Evolutionary conservation across 2,113 vertebrate species (phyloP).

Genomic region (Grus americana): DNA sequence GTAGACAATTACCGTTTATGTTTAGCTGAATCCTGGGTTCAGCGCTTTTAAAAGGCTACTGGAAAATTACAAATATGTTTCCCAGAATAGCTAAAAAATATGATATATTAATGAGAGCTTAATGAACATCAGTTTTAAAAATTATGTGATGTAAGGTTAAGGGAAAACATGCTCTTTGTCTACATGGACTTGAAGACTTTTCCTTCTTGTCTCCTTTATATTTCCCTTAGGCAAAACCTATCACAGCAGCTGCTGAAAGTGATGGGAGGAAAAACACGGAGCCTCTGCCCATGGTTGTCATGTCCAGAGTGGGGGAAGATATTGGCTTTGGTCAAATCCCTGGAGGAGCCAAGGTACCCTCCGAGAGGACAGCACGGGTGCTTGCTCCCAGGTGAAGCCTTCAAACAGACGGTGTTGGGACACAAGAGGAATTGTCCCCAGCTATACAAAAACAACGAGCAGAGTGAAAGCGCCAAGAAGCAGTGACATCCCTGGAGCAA

Average conservation of each 20-base stretch:
- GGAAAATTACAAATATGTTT: background rate
- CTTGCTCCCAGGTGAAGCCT: background rate
- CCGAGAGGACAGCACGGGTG: fast-evolving
- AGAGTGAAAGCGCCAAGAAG: background rate
- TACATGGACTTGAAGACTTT: background rate
- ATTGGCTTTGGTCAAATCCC: background rate
- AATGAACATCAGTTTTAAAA: background rate
- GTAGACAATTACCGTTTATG: too few relatives aligned
- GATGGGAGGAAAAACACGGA: background rate
- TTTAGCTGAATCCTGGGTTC: background rate
- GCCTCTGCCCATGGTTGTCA: background rate
- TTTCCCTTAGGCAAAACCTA: background rate
- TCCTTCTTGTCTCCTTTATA: background rate
- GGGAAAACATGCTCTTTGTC: background rate
- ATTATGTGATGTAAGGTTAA: background rate
- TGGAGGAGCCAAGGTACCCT: background rate
- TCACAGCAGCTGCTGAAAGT: background rate
- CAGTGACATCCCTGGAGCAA: background rate
- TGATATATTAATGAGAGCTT: background rate
- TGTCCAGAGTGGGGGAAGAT: background rate
- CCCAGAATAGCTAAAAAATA: background rate
- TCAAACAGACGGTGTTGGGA: background rate
- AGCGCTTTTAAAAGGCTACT: background rate
- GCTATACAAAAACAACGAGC: background rate
- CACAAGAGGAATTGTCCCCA: background rate